Conservation (phyloP, 2,113 vertebrate species). For the Alligator sinensis region DNA sequence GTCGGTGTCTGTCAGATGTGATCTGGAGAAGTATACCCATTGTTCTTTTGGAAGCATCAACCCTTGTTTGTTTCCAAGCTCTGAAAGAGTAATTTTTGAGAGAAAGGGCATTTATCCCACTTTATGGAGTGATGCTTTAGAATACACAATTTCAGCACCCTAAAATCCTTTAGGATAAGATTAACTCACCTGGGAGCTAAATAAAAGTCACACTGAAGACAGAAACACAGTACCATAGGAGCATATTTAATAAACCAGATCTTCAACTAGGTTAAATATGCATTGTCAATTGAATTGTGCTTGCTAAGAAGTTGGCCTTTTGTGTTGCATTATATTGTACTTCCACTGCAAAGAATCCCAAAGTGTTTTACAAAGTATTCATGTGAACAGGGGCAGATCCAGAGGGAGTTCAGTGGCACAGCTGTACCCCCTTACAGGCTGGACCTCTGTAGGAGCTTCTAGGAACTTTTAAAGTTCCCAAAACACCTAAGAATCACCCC, state of each 20-base stretch:
- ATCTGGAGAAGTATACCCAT: neutral
- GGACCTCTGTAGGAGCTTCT: too few species aligned
- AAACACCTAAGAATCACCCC: too few species aligned
- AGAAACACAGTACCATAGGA: neutral
- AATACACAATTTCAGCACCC: neutral
- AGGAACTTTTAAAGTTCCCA: too few species aligned
- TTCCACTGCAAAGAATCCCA: constrained; percentile 22
- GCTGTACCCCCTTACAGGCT: too few species aligned
- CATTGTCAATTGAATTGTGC: neutral
- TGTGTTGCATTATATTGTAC: neutral
- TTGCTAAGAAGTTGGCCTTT: neutral
- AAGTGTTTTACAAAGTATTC: constrained; percentile 32
- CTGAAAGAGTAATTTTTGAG: neutral
- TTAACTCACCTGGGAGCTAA: neutral
- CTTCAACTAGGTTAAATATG: neutral
- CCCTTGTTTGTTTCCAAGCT: neutral
- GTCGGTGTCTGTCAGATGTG: neutral
- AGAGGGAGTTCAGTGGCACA: too few species aligned
- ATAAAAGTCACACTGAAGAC: neutral
- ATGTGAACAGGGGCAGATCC: too few species aligned
- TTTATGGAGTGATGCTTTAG: neutral
- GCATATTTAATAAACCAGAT: neutral
- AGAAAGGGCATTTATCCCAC: neutral
- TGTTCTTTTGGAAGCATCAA: neutral
- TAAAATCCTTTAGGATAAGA: neutral